Percentiles rank a stretch among this genome's conserved stretches.
These are phyloP conservation scores for Xiphophorus birchmanni DNA, from an alignment of 2,797 vertebrate genomes.

Conservation along the genomic window DNA sequence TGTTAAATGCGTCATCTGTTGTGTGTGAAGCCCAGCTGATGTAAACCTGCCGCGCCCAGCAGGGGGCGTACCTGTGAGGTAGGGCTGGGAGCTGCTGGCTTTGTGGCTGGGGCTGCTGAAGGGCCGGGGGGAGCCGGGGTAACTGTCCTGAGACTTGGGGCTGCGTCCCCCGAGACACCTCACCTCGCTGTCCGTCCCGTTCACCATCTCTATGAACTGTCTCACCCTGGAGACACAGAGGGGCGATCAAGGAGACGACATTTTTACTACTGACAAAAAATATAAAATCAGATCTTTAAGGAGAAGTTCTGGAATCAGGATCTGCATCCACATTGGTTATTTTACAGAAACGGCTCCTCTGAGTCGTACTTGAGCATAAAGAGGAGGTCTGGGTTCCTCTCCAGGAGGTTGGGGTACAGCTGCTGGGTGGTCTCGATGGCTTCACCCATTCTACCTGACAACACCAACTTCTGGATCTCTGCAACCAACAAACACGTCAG, in stretches of 20 bases:
- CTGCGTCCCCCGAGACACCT: constrained; percentile 92
- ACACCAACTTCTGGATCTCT: constrained; percentile 98
- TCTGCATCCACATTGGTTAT: background rate
- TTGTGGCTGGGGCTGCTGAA: constrained; percentile 93
- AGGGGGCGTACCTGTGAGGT: constrained; percentile 77
- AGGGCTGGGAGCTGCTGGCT: constrained; percentile 86
- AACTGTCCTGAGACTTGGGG: constrained; percentile 97
- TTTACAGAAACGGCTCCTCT: no score
- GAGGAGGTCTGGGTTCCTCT: constrained; percentile 94
- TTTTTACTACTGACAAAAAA: no score
- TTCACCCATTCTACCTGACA: constrained; percentile 95
- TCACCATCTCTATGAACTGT: constrained; percentile 99
- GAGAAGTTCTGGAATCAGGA: background rate
- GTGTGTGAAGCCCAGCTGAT: no score
- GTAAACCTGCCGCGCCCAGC: background rate
- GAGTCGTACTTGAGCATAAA: constrained; percentile 96
- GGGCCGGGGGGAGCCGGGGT: constrained; percentile 90
- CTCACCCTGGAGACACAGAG: constrained; percentile 84
- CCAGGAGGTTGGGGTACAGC: constrained; percentile 94
- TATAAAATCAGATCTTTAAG: background rate
- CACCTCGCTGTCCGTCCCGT: constrained; percentile 96
- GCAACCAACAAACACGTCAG: constrained; percentile 18
- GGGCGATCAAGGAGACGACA: background rate
- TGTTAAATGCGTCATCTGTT: no score
- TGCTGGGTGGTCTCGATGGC: constrained; percentile 96